Percentiles rank a stretch among this genome's conserved stretches.
These are phyloP conservation scores for Pemphigus obesinymphae DNA, from an alignment of 1,140 invertebrate species.

Conservation along the genomic window DNA sequence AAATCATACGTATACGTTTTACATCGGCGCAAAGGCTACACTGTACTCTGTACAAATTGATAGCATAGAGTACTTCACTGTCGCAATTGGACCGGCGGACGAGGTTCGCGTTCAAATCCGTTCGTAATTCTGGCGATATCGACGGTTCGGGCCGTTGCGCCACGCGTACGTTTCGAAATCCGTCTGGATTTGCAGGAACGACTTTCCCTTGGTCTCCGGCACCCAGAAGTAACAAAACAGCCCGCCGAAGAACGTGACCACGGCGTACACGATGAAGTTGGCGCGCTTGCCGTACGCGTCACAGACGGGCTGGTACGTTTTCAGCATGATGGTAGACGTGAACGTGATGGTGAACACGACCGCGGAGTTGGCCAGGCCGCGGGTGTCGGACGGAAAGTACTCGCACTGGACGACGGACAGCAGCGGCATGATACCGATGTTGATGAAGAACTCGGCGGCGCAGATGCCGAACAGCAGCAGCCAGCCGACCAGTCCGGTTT, in stretches of 20 bases:
- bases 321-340: slow-evolving; percentile 49
- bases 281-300: slow-evolving; percentile 53
- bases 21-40: no score
- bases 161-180: slow-evolving; percentile 52
- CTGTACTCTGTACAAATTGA: no score
- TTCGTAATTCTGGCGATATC: neutral
- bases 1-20: no score
- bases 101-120: neutral
- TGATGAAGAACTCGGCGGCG: slow-evolving; percentile 30
- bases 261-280: slow-evolving; percentile 78
- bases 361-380: slow-evolving; percentile 52
- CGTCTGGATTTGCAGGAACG: slow-evolving; percentile 74
- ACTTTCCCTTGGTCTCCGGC: slow-evolving; percentile 89
- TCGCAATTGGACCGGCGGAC: no score
- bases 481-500: neutral
- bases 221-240: slow-evolving; percentile 70
- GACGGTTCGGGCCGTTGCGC: slow-evolving; percentile 54
- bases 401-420: slow-evolving; percentile 44
- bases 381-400: slow-evolving; percentile 50
- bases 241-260: slow-evolving; percentile 65
- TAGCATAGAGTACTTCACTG: no score
- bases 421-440: slow-evolving; percentile 43
- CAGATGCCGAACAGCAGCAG: slow-evolving; percentile 19
- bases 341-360: slow-evolving; percentile 51
- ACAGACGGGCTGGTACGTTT: slow-evolving; percentile 56